Percentiles rank a stretch among this genome's conserved stretches.
Evolutionary conservation across 2,888 invertebrate genomes (phyloP).

Genomic region (Drosophila kuntzei): DNA sequence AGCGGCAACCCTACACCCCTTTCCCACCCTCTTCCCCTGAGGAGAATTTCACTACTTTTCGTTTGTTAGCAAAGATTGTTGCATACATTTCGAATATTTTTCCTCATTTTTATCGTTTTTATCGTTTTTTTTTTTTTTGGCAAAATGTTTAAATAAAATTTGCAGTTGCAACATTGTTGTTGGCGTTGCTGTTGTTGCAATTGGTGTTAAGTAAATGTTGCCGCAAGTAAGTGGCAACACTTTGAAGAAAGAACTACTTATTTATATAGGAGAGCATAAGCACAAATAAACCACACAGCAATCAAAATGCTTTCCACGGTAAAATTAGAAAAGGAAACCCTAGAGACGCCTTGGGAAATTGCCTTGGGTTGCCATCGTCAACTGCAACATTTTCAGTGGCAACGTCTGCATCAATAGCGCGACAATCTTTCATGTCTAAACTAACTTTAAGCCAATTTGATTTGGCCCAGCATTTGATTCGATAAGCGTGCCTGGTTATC

Average conservation of each 20-base stretch:
- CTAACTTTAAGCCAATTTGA: slow-evolving; percentile 78
- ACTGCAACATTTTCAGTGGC: slow-evolving; percentile 27
- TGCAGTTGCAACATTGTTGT: slow-evolving; percentile 53
- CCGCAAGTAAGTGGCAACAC: slow-evolving; percentile 78
- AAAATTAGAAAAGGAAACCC: slow-evolving; percentile 31
- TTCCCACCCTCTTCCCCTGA: not conserved
- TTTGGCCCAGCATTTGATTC: slow-evolving; percentile 75
- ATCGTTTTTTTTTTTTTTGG: slow-evolving; percentile 9
- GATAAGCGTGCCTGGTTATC: slow-evolving; percentile 71
- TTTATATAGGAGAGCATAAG: slow-evolving; percentile 13
- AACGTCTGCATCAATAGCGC: slow-evolving; percentile 57
- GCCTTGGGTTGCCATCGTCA: slow-evolving; percentile 28
- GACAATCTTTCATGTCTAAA: slow-evolving; percentile 79
- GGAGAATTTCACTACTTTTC: slow-evolving; percentile 4
- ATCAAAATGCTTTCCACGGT: slow-evolving; percentile 33
- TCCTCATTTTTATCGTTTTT: too few relatives aligned
- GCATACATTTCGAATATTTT: slow-evolving; percentile 52
- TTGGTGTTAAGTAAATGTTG: slow-evolving; percentile 81
- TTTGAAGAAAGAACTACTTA: slow-evolving; percentile 24
- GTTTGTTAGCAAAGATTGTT: slow-evolving; percentile 45
- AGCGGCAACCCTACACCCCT: slow-evolving; percentile 8
- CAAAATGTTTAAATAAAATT: slow-evolving; percentile 75
- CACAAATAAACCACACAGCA: slow-evolving; percentile 42
- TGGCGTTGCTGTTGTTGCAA: slow-evolving; percentile 41
- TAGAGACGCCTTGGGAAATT: slow-evolving; percentile 17